These are phyloP conservation scores for Streblospio benedicti DNA, from an alignment of 1,140 invertebrate species.

Conservation along the genomic window DNA sequence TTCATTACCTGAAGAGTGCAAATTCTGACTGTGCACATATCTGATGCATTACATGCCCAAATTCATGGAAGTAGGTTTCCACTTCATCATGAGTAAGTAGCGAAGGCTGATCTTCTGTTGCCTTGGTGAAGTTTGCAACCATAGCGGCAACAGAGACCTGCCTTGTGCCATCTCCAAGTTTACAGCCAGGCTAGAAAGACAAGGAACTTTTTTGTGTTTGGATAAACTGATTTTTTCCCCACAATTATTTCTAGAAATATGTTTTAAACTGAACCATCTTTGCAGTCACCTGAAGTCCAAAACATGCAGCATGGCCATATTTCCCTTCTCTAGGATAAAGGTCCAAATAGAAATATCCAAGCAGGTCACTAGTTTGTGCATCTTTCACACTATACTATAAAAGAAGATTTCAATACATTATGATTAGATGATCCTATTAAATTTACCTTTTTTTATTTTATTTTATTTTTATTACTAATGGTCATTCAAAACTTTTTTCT, in stretches of 20 bases:
- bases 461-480: too few species aligned
- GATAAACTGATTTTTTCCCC: too few species aligned
- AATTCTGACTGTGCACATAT: slow-evolving; percentile 50
- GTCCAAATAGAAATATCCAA: slow-evolving; percentile 54
- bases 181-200: slow-evolving; percentile 47
- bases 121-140: slow-evolving; percentile 54
- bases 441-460: neutral
- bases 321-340: slow-evolving; percentile 53
- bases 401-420: neutral
- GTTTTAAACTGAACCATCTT: neutral
- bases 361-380: slow-evolving; percentile 31
- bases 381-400: slow-evolving; percentile 49
- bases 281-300: slow-evolving; percentile 47
- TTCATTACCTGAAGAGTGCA: slow-evolving; percentile 44
- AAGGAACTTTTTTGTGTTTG: neutral
- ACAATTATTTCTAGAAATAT: neutral
- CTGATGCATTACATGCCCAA: slow-evolving; percentile 55
- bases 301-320: slow-evolving; percentile 51
- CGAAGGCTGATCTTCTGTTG: slow-evolving; percentile 50
- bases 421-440: neutral
- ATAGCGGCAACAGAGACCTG: slow-evolving; percentile 50
- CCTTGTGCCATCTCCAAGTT: slow-evolving; percentile 33
- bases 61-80: slow-evolving; percentile 55
- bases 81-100: slow-evolving; percentile 54
- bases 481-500: too few species aligned